Evolutionary conservation across 2,113 vertebrate genomes (phyloP), one percentile per base, ranked within the genome.

Genomic region (Chionis minor): DNA sequence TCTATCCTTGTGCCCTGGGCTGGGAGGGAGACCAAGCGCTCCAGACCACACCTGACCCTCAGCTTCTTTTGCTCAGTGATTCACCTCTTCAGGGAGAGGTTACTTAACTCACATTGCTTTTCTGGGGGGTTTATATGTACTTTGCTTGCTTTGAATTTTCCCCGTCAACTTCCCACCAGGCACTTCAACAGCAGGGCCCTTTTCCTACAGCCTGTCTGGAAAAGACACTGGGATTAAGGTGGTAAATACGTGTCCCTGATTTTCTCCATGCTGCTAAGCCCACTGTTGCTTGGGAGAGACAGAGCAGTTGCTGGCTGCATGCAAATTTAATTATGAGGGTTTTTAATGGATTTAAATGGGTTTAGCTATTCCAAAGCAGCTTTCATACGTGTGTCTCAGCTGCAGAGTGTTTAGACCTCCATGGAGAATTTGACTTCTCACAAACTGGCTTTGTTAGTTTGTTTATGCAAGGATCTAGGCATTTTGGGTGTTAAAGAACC

Each of bases 361-460:
- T 82, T 96, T 97, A 95, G 81, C 74, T 94, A 82, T 82, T 93
- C 84, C 52, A 93, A 96, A 95, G 78, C 84, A 72, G 81, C 81
- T 97, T 94, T 97, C 81, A 28, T 32, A 33, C 1, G 5, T 2
- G 3, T 74, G 27, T 92, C 71, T 94, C 84, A 93, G 70, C 44
- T 69, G 81, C 93, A 90, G 77, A 74, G 66, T 38, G 56, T 86
- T 92, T 89, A 94, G 91, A 89, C 70, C 62, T 82, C 92, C 74
- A 24, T 14, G 77, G 86, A 83, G 77, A 86, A 71, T 92, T 61
- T 93, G 94, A 90, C 78, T 95, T 90, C 62, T 87, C 62, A 58
- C 33, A 87, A 87, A 75, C 81, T 51, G 49, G 66, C 49, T 94
- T 94, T 90, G 81, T 91, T 75, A 10, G 70, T 65, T 69, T 89